These are phyloP conservation scores for Pentalonia nigronervosa DNA, from an alignment of 1,140 invertebrate genomes.

Conservation along the genomic window DNA sequence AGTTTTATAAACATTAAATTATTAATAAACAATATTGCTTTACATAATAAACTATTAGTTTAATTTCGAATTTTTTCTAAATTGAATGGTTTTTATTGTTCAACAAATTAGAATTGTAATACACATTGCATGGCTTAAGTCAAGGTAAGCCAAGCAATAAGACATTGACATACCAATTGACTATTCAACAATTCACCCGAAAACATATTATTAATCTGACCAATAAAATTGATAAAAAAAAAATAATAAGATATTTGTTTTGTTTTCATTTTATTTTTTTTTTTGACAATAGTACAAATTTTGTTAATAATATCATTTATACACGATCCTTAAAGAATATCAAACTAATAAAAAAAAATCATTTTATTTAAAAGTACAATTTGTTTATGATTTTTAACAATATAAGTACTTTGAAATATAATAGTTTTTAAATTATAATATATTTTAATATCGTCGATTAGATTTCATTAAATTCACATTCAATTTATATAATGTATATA, in stretches of 20 bases:
- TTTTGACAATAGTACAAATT: slow-evolving; percentile 46
- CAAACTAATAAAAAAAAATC: slow-evolving; percentile 25
- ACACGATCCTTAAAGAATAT: neutral
- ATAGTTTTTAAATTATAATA: neutral
- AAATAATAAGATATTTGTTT: neutral
- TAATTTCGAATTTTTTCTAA: neutral
- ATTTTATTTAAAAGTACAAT: slow-evolving; percentile 17
- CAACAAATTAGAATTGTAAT: neutral
- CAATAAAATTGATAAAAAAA: neutral
- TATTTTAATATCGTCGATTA: neutral
- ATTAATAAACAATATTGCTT: neutral
- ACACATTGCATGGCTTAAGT: neutral
- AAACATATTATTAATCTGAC: neutral
- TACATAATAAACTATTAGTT: neutral
- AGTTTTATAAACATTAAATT: neutral
- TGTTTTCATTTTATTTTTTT: slow-evolving; percentile 30
- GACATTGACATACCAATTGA: neutral
- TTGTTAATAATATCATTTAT: slow-evolving; percentile 33
- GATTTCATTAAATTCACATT: slow-evolving; percentile 25
- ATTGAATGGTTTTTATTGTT: neutral
- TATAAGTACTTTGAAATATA: slow-evolving; percentile 22
- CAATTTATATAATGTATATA: neutral
- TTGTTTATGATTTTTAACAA: slow-evolving; percentile 3
- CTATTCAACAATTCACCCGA: neutral
- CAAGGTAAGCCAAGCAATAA: too few species aligned